These are phyloP conservation scores for Myiopsitta monachus DNA, from an alignment of 2,113 vertebrate genomes.

Conservation along the genomic window DNA sequence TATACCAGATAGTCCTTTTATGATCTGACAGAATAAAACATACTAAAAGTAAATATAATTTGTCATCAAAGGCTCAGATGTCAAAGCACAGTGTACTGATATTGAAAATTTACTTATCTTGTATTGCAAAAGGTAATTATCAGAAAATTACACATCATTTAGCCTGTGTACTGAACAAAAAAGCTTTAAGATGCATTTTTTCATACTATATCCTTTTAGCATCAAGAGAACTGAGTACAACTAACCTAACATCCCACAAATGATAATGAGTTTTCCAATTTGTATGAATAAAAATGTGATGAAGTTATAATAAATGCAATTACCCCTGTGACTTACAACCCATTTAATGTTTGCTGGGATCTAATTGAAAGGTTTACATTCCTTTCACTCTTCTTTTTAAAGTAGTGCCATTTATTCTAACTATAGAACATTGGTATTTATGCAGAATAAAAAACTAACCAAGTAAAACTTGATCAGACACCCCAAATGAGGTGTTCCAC, in stretches of 20 bases:
- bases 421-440: neutral
- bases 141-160: slow-evolving; percentile 1
- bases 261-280: neutral
- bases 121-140: neutral
- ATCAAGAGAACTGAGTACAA: neutral
- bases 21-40: neutral
- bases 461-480: neutral
- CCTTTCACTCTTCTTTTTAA: neutral
- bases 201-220: neutral
- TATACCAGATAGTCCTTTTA: neutral
- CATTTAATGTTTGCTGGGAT: neutral
- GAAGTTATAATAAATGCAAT: neutral
- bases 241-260: neutral
- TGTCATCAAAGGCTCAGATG: neutral
- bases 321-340: neutral
- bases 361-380: neutral
- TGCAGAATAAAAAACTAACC: neutral
- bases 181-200: neutral
- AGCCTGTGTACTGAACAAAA: neutral
- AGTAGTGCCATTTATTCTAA: neutral
- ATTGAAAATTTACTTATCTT: neutral
- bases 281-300: neutral
- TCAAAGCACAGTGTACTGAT: neutral
- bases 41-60: neutral
- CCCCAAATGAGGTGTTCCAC: neutral